Conservation (phyloP, 2,797 vertebrate species). For the Salmo trutta region DNA sequence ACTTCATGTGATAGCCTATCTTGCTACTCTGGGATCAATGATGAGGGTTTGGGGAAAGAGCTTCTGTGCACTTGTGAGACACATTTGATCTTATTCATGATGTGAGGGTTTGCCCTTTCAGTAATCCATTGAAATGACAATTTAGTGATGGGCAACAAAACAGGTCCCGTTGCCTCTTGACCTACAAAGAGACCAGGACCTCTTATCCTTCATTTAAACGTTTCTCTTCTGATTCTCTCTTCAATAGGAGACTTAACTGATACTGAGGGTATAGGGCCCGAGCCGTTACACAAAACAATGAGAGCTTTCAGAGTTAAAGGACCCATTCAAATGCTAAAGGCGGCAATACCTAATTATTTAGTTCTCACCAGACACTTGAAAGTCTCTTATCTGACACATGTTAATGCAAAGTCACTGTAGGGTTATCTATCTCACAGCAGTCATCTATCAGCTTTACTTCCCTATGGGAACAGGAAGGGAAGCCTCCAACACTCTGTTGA, state of each 20-base stretch:
- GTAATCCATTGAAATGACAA: slow-evolving; percentile 60
- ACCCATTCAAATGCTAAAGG: slow-evolving; percentile 80
- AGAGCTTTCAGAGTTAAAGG: slow-evolving; percentile 79
- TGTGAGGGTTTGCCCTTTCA: slow-evolving; percentile 52
- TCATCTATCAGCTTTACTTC: slow-evolving; percentile 61
- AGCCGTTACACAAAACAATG: slow-evolving; percentile 80
- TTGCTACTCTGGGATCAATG: not conserved
- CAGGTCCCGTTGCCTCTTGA: slow-evolving; percentile 52
- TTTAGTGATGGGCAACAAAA: slow-evolving; percentile 62
- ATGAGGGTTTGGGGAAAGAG: slow-evolving; percentile 7
- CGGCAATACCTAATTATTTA: slow-evolving; percentile 78
- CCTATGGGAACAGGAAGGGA: slow-evolving; percentile 51
- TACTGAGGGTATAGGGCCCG: slow-evolving; percentile 59
- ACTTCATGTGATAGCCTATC: slow-evolving; percentile 6
- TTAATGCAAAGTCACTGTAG: slow-evolving; percentile 70
- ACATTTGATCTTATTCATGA: slow-evolving; percentile 39
- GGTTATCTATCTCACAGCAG: slow-evolving; percentile 77
- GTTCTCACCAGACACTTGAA: slow-evolving; percentile 78
- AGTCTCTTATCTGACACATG: slow-evolving; percentile 81
- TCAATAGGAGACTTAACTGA: slow-evolving; percentile 74
- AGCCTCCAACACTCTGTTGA: slow-evolving; percentile 5
- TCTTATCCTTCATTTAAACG: slow-evolving; percentile 73
- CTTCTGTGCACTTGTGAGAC: slow-evolving; percentile 6
- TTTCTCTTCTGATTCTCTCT: slow-evolving; percentile 76
- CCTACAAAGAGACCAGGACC: slow-evolving; percentile 54